Base-by-base conservation (phyloP, 2,888 invertebrate genomes). In the Spodoptera exigua region DNA sequence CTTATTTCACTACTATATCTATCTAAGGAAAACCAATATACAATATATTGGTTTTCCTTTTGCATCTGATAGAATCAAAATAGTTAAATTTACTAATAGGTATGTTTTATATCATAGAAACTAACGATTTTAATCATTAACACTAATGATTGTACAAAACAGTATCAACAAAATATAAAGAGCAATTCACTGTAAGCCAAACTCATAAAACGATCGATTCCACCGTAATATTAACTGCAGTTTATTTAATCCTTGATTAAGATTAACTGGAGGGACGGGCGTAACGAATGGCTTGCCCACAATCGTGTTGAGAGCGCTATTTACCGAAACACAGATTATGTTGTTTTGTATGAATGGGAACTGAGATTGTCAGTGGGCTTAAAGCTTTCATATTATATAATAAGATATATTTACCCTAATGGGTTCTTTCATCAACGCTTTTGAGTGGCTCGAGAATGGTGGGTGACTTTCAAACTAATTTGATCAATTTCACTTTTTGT, bases 181-280 rank as follows among this genome's bases (percentile, higher is more conserved):
- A 34, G 2, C 4, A 17, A 32, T 12, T 34, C 2, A 3, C 9
- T 1, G 10, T 7, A 36, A n/a, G 17, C n/a, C 13, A 46, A 21
- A 12, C 21, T 16, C 10, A 53, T 41, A 43, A 5, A 27, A 27
- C 27, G 27, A 58, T 61, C 27, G 13, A 39, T 48, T 53, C 37
- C 46, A 63, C 46, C 40, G 48, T 72, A 45, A 34, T 27, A 45
- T 45, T 54, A 64, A 59, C 64, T 56, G 14, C 27, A 55, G 55
- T 59, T 70, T 56, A 62, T 49, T 61, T 46, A 51, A 74, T 44
- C 60, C 46, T 17, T 46, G 49, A 62, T 74, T 58, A 61, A 49
- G 52, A 74, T 60, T n/a, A 65, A 62, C 48, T 13, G 40, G 5
- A 58, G 43, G 48, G 44, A 18, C 13, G 36, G 34, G 12, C n/a